A percentile compares a stretch with the other conserved stretches of the same genome.
phyloP scores from a whole-genome alignment of 2,888 invertebrate genomes.

The Endotricha flammealis region DNA sequence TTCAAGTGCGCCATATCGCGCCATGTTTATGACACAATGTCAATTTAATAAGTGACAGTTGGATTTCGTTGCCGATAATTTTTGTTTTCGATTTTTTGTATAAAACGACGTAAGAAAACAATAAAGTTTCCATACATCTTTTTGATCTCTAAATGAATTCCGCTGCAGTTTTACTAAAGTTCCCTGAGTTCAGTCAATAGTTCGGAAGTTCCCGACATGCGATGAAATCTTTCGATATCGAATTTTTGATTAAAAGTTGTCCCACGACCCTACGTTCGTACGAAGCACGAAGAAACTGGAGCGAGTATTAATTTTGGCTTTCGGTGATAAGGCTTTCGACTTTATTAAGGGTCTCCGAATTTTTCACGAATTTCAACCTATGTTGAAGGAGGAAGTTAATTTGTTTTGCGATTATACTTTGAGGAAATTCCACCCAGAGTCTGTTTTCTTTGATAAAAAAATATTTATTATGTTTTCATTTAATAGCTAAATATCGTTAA shows the following conservation, averaged over 20 bases:
- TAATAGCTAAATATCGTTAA: slow-evolving; percentile 2
- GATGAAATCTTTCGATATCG: background rate
- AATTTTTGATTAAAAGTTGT: background rate
- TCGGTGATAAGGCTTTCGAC: slow-evolving; percentile 43
- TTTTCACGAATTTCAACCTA: slow-evolving; percentile 39
- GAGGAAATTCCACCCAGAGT: slow-evolving; percentile 7
- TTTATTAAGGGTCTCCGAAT: slow-evolving; percentile 57
- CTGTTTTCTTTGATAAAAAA: slow-evolving; percentile 3
- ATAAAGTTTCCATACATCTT: no score
- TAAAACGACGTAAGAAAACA: no score
- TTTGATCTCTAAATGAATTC: no score
- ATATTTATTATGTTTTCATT: slow-evolving; percentile 2
- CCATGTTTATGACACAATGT: no score
- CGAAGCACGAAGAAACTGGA: slow-evolving; percentile 23
- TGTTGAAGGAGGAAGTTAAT: slow-evolving; percentile 36
- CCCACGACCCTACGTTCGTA: slow-evolving; percentile 17
- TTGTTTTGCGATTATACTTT: slow-evolving; percentile 13
- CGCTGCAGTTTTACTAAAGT: no score
- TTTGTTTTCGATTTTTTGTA: no score
- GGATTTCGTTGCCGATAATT: no score
- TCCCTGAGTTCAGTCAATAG: no score
- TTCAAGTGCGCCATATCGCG: no score
- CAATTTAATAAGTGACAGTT: no score
- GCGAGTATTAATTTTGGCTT: slow-evolving; percentile 46
- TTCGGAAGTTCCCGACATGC: no score